phyloP scores from a whole-genome alignment of 2,797 vertebrate species.

The Eleutherodactylus coqui region DNA sequence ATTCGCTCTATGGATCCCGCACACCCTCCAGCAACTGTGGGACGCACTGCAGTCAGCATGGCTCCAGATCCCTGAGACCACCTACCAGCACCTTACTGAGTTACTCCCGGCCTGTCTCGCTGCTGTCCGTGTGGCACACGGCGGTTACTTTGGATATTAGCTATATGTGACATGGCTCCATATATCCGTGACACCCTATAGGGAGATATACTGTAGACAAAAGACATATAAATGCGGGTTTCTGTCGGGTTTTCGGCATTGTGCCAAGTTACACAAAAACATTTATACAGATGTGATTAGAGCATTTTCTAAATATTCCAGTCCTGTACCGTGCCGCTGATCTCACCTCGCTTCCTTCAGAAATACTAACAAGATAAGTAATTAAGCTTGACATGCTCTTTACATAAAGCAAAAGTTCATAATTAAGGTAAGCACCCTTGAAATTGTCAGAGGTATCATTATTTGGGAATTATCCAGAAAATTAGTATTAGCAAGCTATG shows the following conservation, averaged over 20 bases:
- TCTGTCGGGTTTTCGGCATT: neutral
- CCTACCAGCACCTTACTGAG: too few species aligned
- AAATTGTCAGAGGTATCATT: conserved; percentile 61
- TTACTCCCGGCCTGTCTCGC: too few species aligned
- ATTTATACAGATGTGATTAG: conserved; percentile 29
- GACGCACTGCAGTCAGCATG: too few species aligned
- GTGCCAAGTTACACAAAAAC: conserved; percentile 31
- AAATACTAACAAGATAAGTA: conserved; percentile 47
- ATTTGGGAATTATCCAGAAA: conserved; percentile 63
- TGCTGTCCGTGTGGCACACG: too few species aligned
- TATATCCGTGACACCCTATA: neutral
- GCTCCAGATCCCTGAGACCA: too few species aligned
- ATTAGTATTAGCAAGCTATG: conserved; percentile 56
- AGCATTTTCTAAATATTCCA: conserved; percentile 38
- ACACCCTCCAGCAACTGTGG: too few species aligned
- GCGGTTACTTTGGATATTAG: too few species aligned
- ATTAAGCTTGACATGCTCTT: conserved; percentile 36
- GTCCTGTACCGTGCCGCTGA: neutral
- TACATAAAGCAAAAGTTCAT: conserved; percentile 64
- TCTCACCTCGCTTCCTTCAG: conserved; percentile 44
- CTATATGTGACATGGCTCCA: too few species aligned
- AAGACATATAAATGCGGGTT: neutral
- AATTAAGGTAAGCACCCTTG: conserved; percentile 62
- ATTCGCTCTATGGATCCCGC: too few species aligned
- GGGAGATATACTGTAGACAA: neutral